These are phyloP conservation scores for Cylindroiulus punctatus DNA, from an alignment of 2,888 invertebrate genomes.

Conservation along the genomic window DNA sequence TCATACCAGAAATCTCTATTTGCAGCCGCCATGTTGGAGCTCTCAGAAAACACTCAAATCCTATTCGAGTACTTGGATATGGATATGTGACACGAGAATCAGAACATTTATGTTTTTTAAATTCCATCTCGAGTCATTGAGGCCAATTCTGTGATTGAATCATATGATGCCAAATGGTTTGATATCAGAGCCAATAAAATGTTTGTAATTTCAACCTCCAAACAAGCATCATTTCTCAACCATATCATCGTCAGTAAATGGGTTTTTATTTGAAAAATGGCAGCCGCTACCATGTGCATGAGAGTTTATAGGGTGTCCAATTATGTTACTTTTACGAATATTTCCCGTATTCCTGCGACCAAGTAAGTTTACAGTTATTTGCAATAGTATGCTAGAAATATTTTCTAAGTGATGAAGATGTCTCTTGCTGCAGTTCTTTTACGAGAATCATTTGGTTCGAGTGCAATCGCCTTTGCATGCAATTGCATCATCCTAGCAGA, in stretches of 20 bases:
- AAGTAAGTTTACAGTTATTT: neutral
- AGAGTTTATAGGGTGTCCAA: neutral
- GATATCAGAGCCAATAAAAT: no score
- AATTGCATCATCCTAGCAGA: neutral
- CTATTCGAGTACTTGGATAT: no score
- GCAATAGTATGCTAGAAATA: neutral
- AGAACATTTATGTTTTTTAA: no score
- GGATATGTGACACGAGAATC: no score
- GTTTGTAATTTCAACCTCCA: no score
- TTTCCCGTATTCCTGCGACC: neutral
- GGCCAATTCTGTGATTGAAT: no score
- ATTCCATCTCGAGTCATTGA: no score
- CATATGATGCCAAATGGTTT: no score
- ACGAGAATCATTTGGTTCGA: neutral
- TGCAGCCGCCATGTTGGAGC: no score
- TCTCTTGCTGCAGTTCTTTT: neutral
- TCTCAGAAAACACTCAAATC: no score
- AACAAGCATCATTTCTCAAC: neutral
- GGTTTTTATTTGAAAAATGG: neutral
- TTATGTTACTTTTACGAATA: conserved; percentile 21
- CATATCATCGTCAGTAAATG: neutral
- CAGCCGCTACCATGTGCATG: neutral
- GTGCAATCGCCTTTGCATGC: neutral
- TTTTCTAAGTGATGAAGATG: neutral
- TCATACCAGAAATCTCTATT: no score